Conservation (phyloP, 2,113 vertebrate species). For the Xenopus borealis region DNA sequence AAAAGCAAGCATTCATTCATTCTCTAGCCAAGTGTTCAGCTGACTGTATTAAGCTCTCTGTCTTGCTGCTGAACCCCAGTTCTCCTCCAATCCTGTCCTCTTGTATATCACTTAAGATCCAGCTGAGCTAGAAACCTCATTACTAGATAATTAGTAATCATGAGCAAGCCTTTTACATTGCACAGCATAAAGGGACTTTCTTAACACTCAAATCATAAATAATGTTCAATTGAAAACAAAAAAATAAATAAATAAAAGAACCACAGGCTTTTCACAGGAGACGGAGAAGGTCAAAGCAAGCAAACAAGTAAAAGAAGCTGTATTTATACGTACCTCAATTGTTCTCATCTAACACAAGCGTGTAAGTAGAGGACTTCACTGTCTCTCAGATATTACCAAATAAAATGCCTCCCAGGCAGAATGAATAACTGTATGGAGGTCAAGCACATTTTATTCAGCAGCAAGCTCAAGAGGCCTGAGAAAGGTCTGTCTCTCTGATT, state of each 20-base stretch:
- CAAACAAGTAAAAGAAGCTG: slow-evolving; percentile 34
- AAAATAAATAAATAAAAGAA: slow-evolving; percentile 10
- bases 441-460: slow-evolving; percentile 33
- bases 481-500: slow-evolving; percentile 27
- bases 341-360: slow-evolving; percentile 6
- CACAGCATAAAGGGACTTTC: slow-evolving; percentile 31
- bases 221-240: slow-evolving; percentile 34
- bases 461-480: slow-evolving; percentile 39
- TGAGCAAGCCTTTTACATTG: slow-evolving; percentile 25
- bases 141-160: slow-evolving; percentile 42
- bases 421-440: slow-evolving; percentile 22
- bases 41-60: background rate
- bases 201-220: slow-evolving; percentile 36
- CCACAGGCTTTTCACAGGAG: slow-evolving; percentile 15
- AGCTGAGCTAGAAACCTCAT: slow-evolving; percentile 35
- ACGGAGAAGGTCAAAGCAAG: slow-evolving; percentile 16
- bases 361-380: slow-evolving; percentile 17
- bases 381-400: slow-evolving; percentile 41
- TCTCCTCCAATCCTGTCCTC: slow-evolving; percentile 6
- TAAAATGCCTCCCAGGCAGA: slow-evolving; percentile 30
- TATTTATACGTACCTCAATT: slow-evolving; percentile 21
- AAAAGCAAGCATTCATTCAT: slow-evolving; percentile 1
- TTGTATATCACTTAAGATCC: slow-evolving; percentile 40
- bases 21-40: background rate
- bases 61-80: slow-evolving; percentile 2